Percentiles rank a stretch among this genome's conserved stretches.
phyloP scores from a whole-genome alignment of 2,888 invertebrate genomes.

The Cerceris rybyensis region DNA sequence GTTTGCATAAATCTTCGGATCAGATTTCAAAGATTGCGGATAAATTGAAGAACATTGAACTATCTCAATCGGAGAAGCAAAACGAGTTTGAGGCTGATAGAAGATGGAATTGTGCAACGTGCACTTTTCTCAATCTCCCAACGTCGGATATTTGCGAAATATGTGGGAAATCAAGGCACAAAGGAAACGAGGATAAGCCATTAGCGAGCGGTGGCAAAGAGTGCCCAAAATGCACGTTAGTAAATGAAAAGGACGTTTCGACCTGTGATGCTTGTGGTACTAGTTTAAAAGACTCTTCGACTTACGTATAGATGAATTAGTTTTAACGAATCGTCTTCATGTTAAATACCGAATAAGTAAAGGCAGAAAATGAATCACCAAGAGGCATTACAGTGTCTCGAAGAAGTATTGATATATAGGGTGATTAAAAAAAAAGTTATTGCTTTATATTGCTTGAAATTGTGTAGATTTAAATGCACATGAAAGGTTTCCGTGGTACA shows the following conservation, averaged over 20 bases:
- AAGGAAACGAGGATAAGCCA: slow-evolving; percentile 85
- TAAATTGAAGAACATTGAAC: slow-evolving; percentile 74
- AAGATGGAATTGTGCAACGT: slow-evolving; percentile 88
- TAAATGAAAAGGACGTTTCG: slow-evolving; percentile 86
- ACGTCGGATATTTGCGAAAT: slow-evolving; percentile 87
- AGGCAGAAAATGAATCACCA: slow-evolving; percentile 30
- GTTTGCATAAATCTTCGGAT: slow-evolving; percentile 59
- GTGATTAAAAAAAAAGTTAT: background rate
- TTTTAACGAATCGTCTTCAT: slow-evolving; percentile 1
- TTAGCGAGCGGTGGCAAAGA: slow-evolving; percentile 89
- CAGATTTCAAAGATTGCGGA: slow-evolving; percentile 61
- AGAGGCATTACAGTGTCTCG: slow-evolving; percentile 12
- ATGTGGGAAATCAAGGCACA: slow-evolving; percentile 86
- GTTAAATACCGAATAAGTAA: slow-evolving; percentile 16
- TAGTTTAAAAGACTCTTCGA: slow-evolving; percentile 88
- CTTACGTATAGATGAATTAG: slow-evolving; percentile 84
- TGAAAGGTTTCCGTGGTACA: too few species aligned
- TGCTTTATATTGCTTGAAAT: too few species aligned
- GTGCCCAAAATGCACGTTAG: slow-evolving; percentile 89
- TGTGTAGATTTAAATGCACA: too few species aligned
- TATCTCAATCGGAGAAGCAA: slow-evolving; percentile 81
- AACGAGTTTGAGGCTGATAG: slow-evolving; percentile 76
- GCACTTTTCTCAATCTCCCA: slow-evolving; percentile 87
- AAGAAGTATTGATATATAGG: background rate
- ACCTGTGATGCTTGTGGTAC: slow-evolving; percentile 88